Evolutionary conservation across 2,797 vertebrate species (phyloP).

Genomic region (Alexandromys oeconomus): DNA sequence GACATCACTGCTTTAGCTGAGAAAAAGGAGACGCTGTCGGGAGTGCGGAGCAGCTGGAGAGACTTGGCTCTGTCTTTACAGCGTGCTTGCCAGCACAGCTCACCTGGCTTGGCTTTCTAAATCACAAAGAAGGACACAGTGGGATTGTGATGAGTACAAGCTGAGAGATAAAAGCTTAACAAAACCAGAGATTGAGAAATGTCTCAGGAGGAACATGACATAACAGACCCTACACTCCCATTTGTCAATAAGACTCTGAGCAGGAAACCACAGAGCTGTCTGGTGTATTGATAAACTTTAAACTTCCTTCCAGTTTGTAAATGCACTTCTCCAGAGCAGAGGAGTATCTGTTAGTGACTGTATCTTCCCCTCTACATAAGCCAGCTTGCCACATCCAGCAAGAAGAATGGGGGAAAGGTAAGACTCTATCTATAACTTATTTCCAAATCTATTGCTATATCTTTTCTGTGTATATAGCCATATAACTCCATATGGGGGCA

Average conservation of each 20-base stretch:
- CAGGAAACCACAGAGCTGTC: not conserved
- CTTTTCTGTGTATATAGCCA: not conserved
- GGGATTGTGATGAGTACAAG: not conserved
- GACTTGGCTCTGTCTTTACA: not conserved
- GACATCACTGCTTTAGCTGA: not conserved
- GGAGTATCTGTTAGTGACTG: not conserved
- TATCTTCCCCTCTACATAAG: not conserved
- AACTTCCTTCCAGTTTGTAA: not conserved
- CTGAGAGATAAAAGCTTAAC: not conserved
- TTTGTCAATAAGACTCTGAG: not conserved
- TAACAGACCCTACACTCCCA: not conserved
- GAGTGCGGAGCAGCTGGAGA: not conserved
- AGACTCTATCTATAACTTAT: not conserved
- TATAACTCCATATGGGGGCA: not conserved
- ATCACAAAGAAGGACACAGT: fast-evolving
- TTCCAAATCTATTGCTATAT: not conserved
- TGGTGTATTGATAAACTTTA: not conserved
- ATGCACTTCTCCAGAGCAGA: constrained; percentile 18
- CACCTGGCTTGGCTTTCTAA: not conserved
- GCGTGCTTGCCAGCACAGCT: not conserved
- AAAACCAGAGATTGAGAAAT: constrained; percentile 16
- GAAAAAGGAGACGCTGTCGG: not conserved
- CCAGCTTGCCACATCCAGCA: not conserved
- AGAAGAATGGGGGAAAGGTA: constrained; percentile 39
- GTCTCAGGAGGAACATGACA: not conserved